Percentiles rank a stretch among this genome's conserved stretches.
phyloP scores from a whole-genome alignment of 2,888 invertebrate genomes.

The Herminia tarsipennalis region DNA sequence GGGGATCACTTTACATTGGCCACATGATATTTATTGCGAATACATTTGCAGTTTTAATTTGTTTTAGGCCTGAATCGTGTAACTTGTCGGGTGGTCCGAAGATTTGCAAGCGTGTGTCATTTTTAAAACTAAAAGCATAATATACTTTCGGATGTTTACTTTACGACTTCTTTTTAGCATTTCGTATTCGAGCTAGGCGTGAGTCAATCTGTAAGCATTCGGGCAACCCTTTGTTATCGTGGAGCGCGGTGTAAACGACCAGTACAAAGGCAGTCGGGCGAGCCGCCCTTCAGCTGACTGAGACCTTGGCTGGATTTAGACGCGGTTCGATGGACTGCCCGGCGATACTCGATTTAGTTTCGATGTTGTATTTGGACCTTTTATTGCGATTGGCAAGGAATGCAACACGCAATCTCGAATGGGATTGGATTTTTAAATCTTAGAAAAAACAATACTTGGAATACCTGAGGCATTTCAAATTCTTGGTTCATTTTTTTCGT shows the following conservation, averaged over 20 bases:
- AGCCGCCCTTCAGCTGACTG: constrained; percentile 79
- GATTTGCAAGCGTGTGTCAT: constrained; percentile 39
- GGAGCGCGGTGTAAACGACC: constrained; percentile 78
- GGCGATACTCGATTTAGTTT: constrained; percentile 74
- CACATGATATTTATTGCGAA: constrained; percentile 52
- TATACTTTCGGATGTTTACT: constrained; percentile 21
- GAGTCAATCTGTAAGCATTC: constrained; percentile 70
- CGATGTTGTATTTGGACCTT: constrained; percentile 68
- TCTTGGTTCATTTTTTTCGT: constrained; percentile 48
- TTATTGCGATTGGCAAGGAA: constrained; percentile 67
- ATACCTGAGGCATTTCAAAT: constrained; percentile 40
- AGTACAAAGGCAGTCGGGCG: constrained; percentile 74
- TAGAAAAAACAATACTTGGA: constrained; percentile 43
- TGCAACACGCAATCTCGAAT: constrained; percentile 65
- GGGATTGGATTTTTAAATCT: constrained; percentile 47
- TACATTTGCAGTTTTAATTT: constrained; percentile 52
- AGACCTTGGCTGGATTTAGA: constrained; percentile 84
- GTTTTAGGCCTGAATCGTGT: constrained; percentile 52
- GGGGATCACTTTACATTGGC: constrained; percentile 52
- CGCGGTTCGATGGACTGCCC: constrained; percentile 79
- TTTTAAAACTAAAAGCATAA: constrained; percentile 26
- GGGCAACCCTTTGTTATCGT: constrained; percentile 80
- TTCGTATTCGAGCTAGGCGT: constrained; percentile 51
- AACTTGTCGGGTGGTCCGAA: constrained; percentile 67
- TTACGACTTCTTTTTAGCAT: constrained; percentile 47